phyloP scores from a whole-genome alignment of 2,888 invertebrate species.

The Minunthozetes semirufus region DNA sequence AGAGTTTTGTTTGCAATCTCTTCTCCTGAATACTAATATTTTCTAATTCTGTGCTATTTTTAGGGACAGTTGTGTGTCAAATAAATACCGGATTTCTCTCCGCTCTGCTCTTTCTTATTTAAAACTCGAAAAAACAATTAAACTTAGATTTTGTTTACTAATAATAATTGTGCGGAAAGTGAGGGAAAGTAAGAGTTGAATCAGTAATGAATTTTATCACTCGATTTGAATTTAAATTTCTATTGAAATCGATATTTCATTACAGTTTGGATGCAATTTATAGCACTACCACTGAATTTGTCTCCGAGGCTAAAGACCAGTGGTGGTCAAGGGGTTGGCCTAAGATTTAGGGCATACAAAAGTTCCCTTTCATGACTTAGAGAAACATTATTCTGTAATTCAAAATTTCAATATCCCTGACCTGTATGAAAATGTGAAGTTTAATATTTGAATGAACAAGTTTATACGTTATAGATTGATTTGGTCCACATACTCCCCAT shows the following conservation, averaged over 20 bases:
- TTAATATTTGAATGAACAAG: too few species aligned
- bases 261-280: conserved; percentile 15
- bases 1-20: background rate
- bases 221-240: background rate
- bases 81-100: background rate
- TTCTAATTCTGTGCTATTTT: background rate
- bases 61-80: background rate
- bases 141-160: background rate
- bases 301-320: too few species aligned
- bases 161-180: background rate
- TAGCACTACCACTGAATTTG: background rate
- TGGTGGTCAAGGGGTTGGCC: too few species aligned
- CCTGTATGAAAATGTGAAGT: too few species aligned
- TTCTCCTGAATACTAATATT: background rate
- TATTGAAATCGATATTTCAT: background rate
- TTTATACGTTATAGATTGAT: too few species aligned
- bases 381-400: too few species aligned
- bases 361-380: too few species aligned
- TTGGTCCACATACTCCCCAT: too few species aligned
- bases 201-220: background rate
- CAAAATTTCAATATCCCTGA: too few species aligned
- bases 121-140: background rate
- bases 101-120: background rate
- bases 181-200: background rate
- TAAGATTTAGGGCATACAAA: too few species aligned